Base-by-base conservation (phyloP, 2,797 vertebrate species). In the Sardinella longiceps region DNA sequence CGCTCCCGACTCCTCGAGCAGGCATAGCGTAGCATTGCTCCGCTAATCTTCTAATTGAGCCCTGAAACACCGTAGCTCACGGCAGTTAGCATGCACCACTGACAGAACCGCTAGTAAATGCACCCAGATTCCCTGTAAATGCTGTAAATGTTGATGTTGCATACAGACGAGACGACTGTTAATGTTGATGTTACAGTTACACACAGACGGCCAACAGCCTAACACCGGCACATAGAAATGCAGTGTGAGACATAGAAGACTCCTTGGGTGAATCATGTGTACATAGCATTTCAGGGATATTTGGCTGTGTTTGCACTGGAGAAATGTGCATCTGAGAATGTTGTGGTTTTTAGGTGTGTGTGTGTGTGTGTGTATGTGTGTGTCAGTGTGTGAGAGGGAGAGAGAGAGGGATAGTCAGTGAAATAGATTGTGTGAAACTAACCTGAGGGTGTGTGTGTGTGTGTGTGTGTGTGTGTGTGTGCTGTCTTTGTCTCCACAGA, bases 401-500 rank as follows among this genome's bases (percentile, higher is more conserved):
- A 1, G 14, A 18, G 15, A 18, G 50, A 18, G 50, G 10, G 23
- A 3, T 3, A 4, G 3, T 5, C 2, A 23, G 18, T 56, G 3
- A 56, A 56, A 56, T 15, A 5, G 53, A 5, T 56, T 56, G 53
- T 23, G 20, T 56, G 4, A 23, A n/a, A n/a, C 23, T 56, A 18
- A 56, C 20, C 30, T 39, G 14, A 74, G 9, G 63, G 46, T 77
- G 23, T 85, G 46, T 46, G 85, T 63, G 81, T 15, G 25, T 85
- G 43, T 45, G 43, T 45, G 43, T 45, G 43, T 45, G 43, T 45
- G 43, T 48, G 84, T 66, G 77, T 18, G 25, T 85, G 2, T 88
- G 87, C 70, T 81, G 82, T 53, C 80, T 70, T 15, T 80, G 6
- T 85, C 43, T 45, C 33, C 85, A 14, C 92, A 96, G 95, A 96